A percentile compares a stretch with the other conserved stretches of the same genome.
Evolutionary conservation across 1,140 invertebrate species (phyloP).

Genomic region (Drosophila bocki): DNA sequence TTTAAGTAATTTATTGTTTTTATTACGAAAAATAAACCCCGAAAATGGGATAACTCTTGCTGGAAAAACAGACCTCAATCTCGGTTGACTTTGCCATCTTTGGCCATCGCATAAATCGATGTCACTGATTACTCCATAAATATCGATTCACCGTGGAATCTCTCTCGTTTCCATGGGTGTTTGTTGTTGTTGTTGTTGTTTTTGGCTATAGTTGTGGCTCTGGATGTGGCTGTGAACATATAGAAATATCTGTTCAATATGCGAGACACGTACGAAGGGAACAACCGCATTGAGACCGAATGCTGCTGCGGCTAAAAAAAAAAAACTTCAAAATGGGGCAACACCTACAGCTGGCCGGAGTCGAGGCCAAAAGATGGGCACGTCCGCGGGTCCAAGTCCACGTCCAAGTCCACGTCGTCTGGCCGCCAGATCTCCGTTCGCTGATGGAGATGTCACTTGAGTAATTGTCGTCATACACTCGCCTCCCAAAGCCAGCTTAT

Average conservation of each 20-base stretch:
- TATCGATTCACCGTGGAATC: constrained; percentile 26
- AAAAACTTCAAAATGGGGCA: constrained; percentile 42
- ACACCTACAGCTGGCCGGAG: constrained; percentile 7
- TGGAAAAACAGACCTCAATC: neutral
- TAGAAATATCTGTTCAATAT: constrained; percentile 55
- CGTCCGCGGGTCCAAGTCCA: constrained; percentile 40
- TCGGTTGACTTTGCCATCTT: constrained; percentile 7
- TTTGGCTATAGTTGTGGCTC: neutral
- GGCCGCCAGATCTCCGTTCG: constrained; percentile 44
- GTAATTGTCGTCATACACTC: constrained; percentile 74
- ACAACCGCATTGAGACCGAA: constrained; percentile 58
- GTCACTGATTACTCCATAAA: constrained; percentile 42
- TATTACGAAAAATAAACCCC: neutral
- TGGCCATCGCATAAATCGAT: constrained; percentile 25
- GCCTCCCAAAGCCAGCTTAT: constrained; percentile 36
- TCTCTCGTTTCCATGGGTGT: constrained; percentile 13
- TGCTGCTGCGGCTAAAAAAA: constrained; percentile 17
- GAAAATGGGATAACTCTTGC: neutral
- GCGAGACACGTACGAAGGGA: constrained; percentile 66
- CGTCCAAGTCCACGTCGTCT: constrained; percentile 22
- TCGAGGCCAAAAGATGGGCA: constrained; percentile 48
- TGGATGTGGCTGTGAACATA: constrained; percentile 9
- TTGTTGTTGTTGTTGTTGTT: neutral
- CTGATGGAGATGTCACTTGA: constrained; percentile 82
- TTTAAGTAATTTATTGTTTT: neutral